A percentile compares a stretch with the other conserved stretches of the same genome.
These are phyloP conservation scores for Callyntrura sp. DNA, from an alignment of 2,888 invertebrate genomes.

Conservation along the genomic window DNA sequence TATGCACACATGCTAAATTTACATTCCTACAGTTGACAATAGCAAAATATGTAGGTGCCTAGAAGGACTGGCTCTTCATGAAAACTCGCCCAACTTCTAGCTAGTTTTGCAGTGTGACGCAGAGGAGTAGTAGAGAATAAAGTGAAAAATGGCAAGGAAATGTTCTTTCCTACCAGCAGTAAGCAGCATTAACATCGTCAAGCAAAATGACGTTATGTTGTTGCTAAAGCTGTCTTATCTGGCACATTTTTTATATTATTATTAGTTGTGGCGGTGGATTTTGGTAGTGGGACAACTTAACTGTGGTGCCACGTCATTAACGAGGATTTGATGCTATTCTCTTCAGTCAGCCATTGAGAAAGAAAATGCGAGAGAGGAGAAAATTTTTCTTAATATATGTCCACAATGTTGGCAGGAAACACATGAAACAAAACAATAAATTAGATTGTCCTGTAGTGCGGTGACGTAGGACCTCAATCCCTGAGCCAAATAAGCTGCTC, in stretches of 20 bases:
- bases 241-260: constrained; percentile 52
- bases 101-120: neutral
- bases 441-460: constrained; percentile 60
- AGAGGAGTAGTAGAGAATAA: neutral
- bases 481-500: constrained; percentile 66
- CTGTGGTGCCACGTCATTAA: constrained; percentile 39
- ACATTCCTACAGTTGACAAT: constrained; percentile 25
- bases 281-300: constrained; percentile 36
- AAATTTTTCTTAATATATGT: constrained; percentile 49
- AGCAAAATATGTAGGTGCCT: neutral
- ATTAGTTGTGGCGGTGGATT: constrained; percentile 22
- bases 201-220: constrained; percentile 11
- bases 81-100: neutral
- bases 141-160: constrained; percentile 2
- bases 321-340: constrained; percentile 49
- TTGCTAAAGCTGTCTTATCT: constrained; percentile 15
- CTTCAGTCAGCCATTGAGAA: constrained; percentile 51
- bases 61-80: no score
- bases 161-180: neutral
- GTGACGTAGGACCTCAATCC: constrained; percentile 73
- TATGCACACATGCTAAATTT: no score
- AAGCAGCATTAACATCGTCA: neutral
- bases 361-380: constrained; percentile 36
- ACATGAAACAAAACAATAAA: constrained; percentile 68
- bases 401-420: constrained; percentile 60